Conservation (phyloP, 2,888 invertebrate species). For the Pseudanteris insignis region DNA sequence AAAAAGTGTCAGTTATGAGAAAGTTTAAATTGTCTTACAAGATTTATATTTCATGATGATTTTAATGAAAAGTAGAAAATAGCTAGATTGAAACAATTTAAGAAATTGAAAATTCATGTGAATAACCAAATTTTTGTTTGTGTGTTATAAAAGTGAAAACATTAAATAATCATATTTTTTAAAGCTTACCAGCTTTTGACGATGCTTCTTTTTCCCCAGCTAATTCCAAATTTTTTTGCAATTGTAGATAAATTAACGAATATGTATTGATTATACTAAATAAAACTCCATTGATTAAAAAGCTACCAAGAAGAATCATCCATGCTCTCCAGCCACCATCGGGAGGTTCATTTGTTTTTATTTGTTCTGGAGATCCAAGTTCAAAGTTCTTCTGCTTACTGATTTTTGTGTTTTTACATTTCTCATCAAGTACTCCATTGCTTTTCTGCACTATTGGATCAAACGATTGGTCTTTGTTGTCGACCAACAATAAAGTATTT, state of each 20-base stretch:
- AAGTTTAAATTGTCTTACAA: no score
- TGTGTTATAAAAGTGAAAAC: not conserved
- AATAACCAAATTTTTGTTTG: no score
- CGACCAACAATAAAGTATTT: conserved; percentile 11
- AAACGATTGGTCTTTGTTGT: conserved; percentile 1
- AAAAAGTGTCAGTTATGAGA: no score
- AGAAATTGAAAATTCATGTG: not conserved
- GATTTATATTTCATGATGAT: not conserved
- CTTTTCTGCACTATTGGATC: conserved; percentile 11
- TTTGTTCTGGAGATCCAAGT: not conserved
- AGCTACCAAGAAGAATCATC: conserved; percentile 84
- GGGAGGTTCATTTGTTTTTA: conserved; percentile 38
- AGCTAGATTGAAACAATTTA: no score
- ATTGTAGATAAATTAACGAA: conserved; percentile 79
- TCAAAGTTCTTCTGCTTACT: no score
- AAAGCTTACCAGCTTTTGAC: conserved; percentile 79
- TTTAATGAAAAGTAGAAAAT: no score
- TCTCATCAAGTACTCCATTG: conserved; percentile 19
- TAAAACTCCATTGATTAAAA: conserved; percentile 88
- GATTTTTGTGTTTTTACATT: no score
- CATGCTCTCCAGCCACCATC: conserved; percentile 72
- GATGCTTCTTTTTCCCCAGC: conserved; percentile 77
- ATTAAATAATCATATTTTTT: not conserved
- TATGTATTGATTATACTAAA: conserved; percentile 92
- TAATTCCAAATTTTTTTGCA: conserved; percentile 73